These are phyloP conservation scores for Thelaira solivaga DNA, from an alignment of 2,888 invertebrate species.

Conservation along the genomic window DNA sequence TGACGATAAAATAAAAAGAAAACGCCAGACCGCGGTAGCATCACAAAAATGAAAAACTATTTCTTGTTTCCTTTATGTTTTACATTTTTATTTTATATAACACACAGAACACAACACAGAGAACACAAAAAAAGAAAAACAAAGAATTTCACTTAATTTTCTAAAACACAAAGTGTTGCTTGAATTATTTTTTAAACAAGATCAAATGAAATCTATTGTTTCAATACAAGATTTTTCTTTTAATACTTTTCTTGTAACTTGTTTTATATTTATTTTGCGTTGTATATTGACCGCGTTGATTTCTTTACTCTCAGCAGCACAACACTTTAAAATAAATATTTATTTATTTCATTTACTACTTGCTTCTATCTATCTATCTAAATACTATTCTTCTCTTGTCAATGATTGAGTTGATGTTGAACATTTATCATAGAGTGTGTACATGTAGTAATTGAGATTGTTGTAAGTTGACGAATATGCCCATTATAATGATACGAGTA, in stretches of 20 bases:
- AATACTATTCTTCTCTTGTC: constrained; percentile 21
- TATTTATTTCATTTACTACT: constrained; percentile 33
- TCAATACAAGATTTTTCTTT: not conserved
- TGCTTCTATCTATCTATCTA: no score
- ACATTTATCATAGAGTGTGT: constrained; percentile 25
- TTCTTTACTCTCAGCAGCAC: constrained; percentile 29
- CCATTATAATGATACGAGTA: constrained; percentile 28
- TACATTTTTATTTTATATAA: constrained; percentile 22
- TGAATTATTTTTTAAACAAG: no score
- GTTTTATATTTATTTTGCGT: not conserved
- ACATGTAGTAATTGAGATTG: constrained; percentile 30
- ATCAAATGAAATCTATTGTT: not conserved
- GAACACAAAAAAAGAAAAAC: constrained; percentile 16
- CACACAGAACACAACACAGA: not conserved
- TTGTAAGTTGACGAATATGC: constrained; percentile 25
- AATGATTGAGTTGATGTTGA: constrained; percentile 17
- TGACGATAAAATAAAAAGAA: constrained; percentile 19
- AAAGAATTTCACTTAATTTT: constrained; percentile 16
- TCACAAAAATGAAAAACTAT: constrained; percentile 53
- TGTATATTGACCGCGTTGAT: constrained; percentile 38
- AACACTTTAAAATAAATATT: constrained; percentile 32
- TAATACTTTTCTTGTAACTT: not conserved
- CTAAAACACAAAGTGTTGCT: constrained; percentile 17
- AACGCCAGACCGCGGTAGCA: constrained; percentile 34
- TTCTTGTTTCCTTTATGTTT: constrained; percentile 45